These are phyloP conservation scores for Aeoliscus strigatus DNA, from an alignment of 2,797 vertebrate species.

Conservation along the genomic window DNA sequence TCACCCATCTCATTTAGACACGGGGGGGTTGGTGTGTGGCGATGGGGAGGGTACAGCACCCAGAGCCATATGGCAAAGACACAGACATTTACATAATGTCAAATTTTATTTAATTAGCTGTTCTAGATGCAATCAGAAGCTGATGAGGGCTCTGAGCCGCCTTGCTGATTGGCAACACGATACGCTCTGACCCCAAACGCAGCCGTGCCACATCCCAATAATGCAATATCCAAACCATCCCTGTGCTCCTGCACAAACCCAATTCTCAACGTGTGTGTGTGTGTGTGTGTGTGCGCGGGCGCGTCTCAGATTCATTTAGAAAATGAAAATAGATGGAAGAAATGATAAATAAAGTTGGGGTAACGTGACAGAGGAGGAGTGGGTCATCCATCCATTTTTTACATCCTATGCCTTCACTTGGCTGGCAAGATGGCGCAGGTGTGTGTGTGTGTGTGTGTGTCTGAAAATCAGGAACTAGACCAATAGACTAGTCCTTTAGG, in stretches of 20 bases:
- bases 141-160: constrained; percentile 65
- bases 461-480: constrained; percentile 71
- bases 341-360: background rate
- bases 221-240: constrained; percentile 60
- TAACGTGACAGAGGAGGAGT: constrained; percentile 2
- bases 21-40: constrained; percentile 55
- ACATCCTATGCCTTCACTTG: no score
- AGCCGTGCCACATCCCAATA: constrained; percentile 55
- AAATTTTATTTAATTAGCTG: constrained; percentile 79
- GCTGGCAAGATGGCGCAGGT: constrained; percentile 25
- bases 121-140: constrained; percentile 76
- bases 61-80: constrained; percentile 68
- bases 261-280: constrained; percentile 34
- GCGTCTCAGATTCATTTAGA: no score
- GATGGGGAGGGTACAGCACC: constrained; percentile 46
- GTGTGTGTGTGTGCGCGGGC: constrained; percentile 6
- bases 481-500: constrained; percentile 48
- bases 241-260: constrained; percentile 36
- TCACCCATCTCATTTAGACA: no score
- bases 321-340: background rate
- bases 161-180: constrained; percentile 72
- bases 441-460: constrained; percentile 63
- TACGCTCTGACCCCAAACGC: constrained; percentile 65
- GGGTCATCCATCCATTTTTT: no score
- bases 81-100: constrained; percentile 77